Base-by-base conservation (phyloP, 2,797 vertebrate species). In the Sebastes reedi region DNA sequence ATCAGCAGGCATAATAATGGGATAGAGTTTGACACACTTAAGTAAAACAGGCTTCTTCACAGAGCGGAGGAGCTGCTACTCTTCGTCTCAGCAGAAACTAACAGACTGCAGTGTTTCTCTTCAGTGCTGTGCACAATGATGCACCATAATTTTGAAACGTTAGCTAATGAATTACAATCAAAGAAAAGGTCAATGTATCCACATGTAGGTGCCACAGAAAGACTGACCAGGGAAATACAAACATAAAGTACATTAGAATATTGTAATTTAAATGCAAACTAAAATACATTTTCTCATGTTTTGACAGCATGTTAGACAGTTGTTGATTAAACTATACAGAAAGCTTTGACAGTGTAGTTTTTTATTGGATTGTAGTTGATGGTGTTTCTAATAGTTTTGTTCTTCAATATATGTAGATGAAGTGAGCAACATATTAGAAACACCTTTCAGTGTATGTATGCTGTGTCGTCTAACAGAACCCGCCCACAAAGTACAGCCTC, bases 1-100 rank as follows among this genome's bases (percentile, higher is more conserved):
- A 92, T 92, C 92, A 90, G 84, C 86, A 91, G 91, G 87, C 94
- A 92, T 91, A 91, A 87, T 94, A 94, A 95, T 91, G 83, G 84
- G 86, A 87, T 86, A 87, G 89, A 85, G 76, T 94, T 89, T 93
- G 91, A 92, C 77, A 92, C 91, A 90, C 88, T 95, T 92, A 89
- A 86, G 78, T 82, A 88, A 88, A 88, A 87, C 64, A 56, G 82
- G 67, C 77, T 85, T 84, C 83, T 80, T 85, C 80, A 65, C 68
- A 62, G 39, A 72, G 78, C 7, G 50, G 58, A 52, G 66, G 46
- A 83, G 75, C 76, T 56, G 79, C 66, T 83, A 3, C 75, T 50
- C 64, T 67, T 61, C 27, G 2, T 69, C 76, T 75, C 13, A 16
- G 46, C 30, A 73, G 66, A 61, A 72, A 46, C 5, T 36, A 36